Conservation (phyloP, 2,888 invertebrate species). For the Malachius bipustulatus region DNA sequence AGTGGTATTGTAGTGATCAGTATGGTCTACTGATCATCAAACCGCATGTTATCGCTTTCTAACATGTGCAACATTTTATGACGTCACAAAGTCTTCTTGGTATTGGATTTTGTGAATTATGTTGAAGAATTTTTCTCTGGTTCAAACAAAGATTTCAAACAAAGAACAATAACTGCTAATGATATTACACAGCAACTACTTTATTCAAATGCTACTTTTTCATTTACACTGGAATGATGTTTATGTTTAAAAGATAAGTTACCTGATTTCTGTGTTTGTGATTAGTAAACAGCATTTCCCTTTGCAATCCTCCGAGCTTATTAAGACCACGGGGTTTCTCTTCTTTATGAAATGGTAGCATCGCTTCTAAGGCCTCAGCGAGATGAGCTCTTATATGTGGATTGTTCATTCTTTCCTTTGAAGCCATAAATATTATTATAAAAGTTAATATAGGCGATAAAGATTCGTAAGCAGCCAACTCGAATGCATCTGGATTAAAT, state of each 20-base stretch:
- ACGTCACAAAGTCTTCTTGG: no score
- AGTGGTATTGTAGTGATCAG: no score
- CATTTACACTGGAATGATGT: no score
- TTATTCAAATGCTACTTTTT: no score
- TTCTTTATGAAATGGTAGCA: constrained; percentile 62
- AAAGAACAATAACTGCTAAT: no score
- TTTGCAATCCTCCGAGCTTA: constrained; percentile 43
- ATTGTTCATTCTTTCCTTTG: constrained; percentile 60
- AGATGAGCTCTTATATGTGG: constrained; percentile 85
- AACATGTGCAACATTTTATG: no score
- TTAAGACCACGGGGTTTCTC: constrained; percentile 36
- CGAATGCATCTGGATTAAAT: constrained; percentile 49
- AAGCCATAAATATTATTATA: constrained; percentile 82
- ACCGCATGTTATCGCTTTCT: no score
- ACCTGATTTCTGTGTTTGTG: constrained; percentile 65
- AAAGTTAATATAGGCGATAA: constrained; percentile 61
- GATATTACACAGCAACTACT: no score
- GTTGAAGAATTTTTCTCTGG: no score
- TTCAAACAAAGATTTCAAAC: no score
- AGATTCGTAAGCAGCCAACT: constrained; percentile 51
- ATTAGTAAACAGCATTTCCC: constrained; percentile 61
- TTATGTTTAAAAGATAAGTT: constrained; percentile 14
- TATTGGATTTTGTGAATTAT: no score
- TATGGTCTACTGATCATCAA: no score
- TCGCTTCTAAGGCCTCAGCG: constrained; percentile 78